A percentile compares a stretch with the other conserved stretches of the same genome.
Conservation (phyloP, 2,888 invertebrate species). For the Magallana nippona region DNA sequence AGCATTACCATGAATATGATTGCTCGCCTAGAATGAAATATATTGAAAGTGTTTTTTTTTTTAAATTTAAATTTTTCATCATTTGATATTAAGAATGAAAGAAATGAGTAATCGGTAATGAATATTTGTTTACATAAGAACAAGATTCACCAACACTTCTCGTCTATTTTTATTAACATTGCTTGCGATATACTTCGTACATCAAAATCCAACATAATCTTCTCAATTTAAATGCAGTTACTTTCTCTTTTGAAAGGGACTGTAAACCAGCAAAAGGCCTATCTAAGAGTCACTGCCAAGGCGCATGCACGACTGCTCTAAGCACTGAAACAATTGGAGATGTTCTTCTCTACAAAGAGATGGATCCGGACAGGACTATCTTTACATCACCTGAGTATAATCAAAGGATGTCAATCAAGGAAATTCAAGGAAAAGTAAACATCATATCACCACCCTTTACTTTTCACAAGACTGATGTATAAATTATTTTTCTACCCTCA, state of each 20-base stretch:
- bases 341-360: background rate
- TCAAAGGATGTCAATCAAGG: background rate
- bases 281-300: background rate
- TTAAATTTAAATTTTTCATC: too few relatives aligned
- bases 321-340: background rate
- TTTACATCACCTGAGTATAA: background rate
- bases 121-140: too few relatives aligned
- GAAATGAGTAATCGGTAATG: too few relatives aligned
- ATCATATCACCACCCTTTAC: background rate
- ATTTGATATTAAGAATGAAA: too few relatives aligned
- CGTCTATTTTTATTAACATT: background rate
- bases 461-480: background rate
- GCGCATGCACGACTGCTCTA: background rate
- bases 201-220: too few relatives aligned
- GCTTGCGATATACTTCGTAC: background rate
- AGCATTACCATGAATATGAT: too few relatives aligned
- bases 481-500: too few relatives aligned
- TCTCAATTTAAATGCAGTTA: too few relatives aligned
- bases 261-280: background rate
- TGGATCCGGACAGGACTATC: background rate
- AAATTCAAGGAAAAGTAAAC: background rate
- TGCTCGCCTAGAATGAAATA: too few relatives aligned
- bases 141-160: too few relatives aligned
- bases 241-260: background rate
- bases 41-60: too few relatives aligned